phyloP scores from a whole-genome alignment of 2,113 vertebrate species.

The Paracanthobrama guichenoti region DNA sequence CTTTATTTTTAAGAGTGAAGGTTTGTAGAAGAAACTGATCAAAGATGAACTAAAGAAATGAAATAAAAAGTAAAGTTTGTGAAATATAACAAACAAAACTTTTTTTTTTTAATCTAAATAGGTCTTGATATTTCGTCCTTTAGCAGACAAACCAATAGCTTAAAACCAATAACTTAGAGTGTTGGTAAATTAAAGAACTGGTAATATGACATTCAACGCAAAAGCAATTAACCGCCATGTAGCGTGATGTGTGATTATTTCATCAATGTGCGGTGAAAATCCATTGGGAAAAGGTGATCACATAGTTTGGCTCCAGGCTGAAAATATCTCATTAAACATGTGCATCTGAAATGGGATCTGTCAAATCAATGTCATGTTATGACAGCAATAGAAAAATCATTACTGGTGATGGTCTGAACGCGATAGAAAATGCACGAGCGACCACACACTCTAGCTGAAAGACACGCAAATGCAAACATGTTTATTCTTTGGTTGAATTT shows the following conservation, averaged over 20 bases:
- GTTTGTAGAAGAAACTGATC: not conserved
- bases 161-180: not conserved
- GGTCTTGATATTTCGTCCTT: not conserved
- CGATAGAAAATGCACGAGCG: conserved; percentile 10
- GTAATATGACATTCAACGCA: not conserved
- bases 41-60: not conserved
- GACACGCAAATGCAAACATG: conserved; percentile 4
- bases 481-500: not conserved
- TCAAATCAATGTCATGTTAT: conserved; percentile 51
- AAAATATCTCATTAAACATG: conserved; percentile 37
- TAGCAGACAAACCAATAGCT: not conserved
- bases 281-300: not conserved
- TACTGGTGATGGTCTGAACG: conserved; percentile 31
- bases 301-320: conserved; percentile 21
- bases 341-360: conserved; percentile 47
- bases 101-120: not conserved
- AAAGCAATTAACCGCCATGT: not conserved
- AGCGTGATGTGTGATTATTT: not conserved
- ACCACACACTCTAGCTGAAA: conserved; percentile 22
- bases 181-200: not conserved
- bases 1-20: not conserved
- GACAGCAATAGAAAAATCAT: conserved; percentile 51
- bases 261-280: not conserved
- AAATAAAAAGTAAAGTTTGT: not conserved
- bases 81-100: not conserved